These are phyloP conservation scores for Acipenser oxyrinchus DNA, from an alignment of 2,797 vertebrate species.

Conservation along the genomic window DNA sequence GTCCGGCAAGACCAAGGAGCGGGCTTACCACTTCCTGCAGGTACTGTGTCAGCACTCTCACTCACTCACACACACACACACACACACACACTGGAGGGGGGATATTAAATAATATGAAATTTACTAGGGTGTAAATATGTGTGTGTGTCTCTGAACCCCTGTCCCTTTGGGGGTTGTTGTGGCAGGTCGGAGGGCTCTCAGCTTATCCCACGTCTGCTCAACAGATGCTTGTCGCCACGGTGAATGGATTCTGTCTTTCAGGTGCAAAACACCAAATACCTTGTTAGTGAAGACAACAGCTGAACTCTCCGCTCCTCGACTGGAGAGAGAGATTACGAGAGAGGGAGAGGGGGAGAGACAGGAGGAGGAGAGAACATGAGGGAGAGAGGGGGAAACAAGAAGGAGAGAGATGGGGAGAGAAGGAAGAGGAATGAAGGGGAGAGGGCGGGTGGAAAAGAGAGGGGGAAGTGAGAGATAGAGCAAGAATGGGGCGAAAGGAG, in stretches of 20 bases:
- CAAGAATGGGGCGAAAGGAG: not conserved
- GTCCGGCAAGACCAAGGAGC: slow-evolving; percentile 77
- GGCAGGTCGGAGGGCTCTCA: not conserved
- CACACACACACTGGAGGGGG: slow-evolving; percentile 7
- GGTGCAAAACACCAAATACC: too few relatives aligned
- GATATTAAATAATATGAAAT: too few relatives aligned
- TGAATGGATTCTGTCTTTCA: not conserved
- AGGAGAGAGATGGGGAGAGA: slow-evolving; percentile 34
- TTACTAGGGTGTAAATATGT: too few relatives aligned
- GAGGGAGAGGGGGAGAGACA: slow-evolving; percentile 19
- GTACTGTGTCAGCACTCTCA: slow-evolving; percentile 48
- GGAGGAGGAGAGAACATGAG: slow-evolving; percentile 27
- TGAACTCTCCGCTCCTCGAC: too few relatives aligned
- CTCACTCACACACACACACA: slow-evolving; percentile 1
- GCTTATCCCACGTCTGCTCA: not conserved
- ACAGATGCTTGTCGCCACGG: not conserved
- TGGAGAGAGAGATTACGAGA: slow-evolving; percentile 19
- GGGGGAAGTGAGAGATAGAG: slow-evolving; percentile 35
- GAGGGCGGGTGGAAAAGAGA: slow-evolving; percentile 30
- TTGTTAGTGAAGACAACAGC: too few relatives aligned
- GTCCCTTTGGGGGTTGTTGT: too few relatives aligned
- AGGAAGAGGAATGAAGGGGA: slow-evolving; percentile 25
- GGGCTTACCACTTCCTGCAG: slow-evolving; percentile 92
- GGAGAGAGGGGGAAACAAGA: slow-evolving; percentile 22
- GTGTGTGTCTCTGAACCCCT: too few relatives aligned